These are phyloP conservation scores for Asbolus verrucosus DNA, from an alignment of 1,140 invertebrate genomes.

Conservation along the genomic window DNA sequence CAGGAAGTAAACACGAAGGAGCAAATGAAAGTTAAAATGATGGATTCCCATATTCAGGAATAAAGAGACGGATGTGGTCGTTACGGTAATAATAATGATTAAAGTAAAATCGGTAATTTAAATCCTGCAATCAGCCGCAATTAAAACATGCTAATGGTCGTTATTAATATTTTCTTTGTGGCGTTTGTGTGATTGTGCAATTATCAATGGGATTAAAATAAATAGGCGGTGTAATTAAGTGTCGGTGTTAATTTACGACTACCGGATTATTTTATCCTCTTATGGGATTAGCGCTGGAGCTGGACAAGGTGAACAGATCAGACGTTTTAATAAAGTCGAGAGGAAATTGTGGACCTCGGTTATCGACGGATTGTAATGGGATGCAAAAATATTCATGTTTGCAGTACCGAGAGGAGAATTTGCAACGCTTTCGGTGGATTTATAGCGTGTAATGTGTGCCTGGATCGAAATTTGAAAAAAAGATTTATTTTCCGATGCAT, in stretches of 20 bases:
- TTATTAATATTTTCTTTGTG: slow-evolving; percentile 28
- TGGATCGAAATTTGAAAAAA: background rate
- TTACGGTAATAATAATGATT: slow-evolving; percentile 5
- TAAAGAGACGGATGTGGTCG: slow-evolving; percentile 8
- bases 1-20: background rate
- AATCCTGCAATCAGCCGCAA: slow-evolving; percentile 8
- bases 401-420: too few relatives aligned
- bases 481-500: too few relatives aligned
- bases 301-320: slow-evolving; percentile 31
- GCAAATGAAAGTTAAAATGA: slow-evolving; percentile 1
- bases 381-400: too few relatives aligned
- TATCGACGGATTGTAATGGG: slow-evolving; percentile 13
- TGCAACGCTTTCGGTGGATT: too few relatives aligned
- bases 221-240: slow-evolving; percentile 25
- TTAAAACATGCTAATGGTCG: slow-evolving; percentile 25
- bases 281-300: slow-evolving; percentile 12
- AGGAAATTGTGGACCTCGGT: slow-evolving; percentile 16
- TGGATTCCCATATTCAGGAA: too few relatives aligned
- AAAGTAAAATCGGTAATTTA: slow-evolving; percentile 27
- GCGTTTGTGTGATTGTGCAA: slow-evolving; percentile 30
- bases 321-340: slow-evolving; percentile 24
- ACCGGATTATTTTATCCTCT: slow-evolving; percentile 36
- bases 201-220: slow-evolving; percentile 27
- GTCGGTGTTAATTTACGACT: slow-evolving; percentile 30
- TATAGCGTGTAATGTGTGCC: too few relatives aligned